These are phyloP conservation scores for Ctenosaura bakeri DNA, from an alignment of 2,797 vertebrate genomes.

Conservation along the genomic window DNA sequence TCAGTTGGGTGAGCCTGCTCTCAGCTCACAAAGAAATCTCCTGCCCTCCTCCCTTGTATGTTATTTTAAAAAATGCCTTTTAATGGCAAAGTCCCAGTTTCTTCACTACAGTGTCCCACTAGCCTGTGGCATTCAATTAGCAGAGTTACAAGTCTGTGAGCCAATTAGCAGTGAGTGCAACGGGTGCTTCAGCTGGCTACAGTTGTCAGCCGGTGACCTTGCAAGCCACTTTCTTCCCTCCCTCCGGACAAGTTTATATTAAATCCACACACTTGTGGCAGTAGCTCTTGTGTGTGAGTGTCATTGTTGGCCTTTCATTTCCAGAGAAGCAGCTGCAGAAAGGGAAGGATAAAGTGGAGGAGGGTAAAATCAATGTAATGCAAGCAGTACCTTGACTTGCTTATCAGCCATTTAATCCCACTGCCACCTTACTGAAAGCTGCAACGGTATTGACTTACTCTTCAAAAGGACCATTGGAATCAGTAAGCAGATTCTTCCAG, in stretches of 20 bases:
- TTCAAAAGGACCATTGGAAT: neutral
- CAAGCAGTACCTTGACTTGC: slow-evolving; percentile 51
- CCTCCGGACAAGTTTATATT: slow-evolving; percentile 55
- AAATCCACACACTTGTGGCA: slow-evolving; percentile 52
- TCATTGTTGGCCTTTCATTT: slow-evolving; percentile 57
- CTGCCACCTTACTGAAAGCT: slow-evolving; percentile 11
- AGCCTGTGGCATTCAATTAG: slow-evolving; percentile 76
- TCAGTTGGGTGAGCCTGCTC: neutral
- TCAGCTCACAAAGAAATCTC: neutral
- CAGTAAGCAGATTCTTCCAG: neutral
- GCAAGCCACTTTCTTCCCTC: slow-evolving; percentile 34
- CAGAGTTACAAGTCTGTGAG: slow-evolving; percentile 68
- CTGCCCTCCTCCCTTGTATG: too few relatives aligned
- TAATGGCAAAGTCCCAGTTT: neutral
- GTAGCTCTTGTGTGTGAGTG: slow-evolving; percentile 37
- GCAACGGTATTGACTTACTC: slow-evolving; percentile 18
- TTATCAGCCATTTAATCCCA: slow-evolving; percentile 50
- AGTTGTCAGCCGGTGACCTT: slow-evolving; percentile 71
- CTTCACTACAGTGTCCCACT: neutral
- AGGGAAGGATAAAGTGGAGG: neutral
- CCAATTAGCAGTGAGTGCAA: slow-evolving; percentile 69
- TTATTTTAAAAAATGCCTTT: neutral
- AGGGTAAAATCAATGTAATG: slow-evolving; percentile 27
- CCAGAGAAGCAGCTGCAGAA: neutral
- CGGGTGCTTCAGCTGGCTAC: slow-evolving; percentile 62